These are phyloP conservation scores for Berghia stephanieae DNA, from an alignment of 1,140 invertebrate species.

Conservation along the genomic window DNA sequence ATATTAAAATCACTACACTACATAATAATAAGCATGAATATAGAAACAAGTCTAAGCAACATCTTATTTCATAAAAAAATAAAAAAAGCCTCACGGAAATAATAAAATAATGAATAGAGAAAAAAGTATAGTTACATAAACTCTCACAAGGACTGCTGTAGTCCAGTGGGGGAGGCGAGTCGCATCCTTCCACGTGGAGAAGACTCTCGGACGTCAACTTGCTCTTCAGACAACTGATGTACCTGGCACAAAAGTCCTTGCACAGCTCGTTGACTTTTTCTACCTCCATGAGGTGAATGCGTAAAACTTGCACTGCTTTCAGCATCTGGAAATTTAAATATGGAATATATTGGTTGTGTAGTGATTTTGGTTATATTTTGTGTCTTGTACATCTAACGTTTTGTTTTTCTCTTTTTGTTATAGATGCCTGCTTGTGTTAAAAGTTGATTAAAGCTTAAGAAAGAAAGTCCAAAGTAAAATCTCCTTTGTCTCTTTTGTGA, in stretches of 20 bases:
- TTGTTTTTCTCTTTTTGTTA: too few relatives aligned
- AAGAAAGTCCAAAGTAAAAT: too few relatives aligned
- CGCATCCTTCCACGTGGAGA: conserved; percentile 52
- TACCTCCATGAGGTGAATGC: conserved; percentile 67
- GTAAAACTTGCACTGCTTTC: conserved; percentile 66
- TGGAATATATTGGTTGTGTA: not conserved
- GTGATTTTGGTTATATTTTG: too few relatives aligned
- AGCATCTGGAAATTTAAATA: conserved; percentile 60
- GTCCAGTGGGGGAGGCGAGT: conserved; percentile 39
- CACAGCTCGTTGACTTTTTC: conserved; percentile 68
- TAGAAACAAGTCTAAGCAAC: too few relatives aligned
- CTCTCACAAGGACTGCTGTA: not conserved
- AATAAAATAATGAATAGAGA: not conserved
- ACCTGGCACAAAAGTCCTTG: conserved; percentile 66
- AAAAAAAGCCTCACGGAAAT: not conserved
- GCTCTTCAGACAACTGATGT: conserved; percentile 64
- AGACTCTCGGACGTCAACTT: conserved; percentile 65
- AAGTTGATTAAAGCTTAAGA: too few relatives aligned
- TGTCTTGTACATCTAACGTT: too few relatives aligned
- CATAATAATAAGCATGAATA: too few relatives aligned
- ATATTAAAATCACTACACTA: too few relatives aligned
- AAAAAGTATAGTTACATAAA: not conserved
- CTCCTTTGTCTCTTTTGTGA: too few relatives aligned
- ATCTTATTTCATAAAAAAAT: not conserved
- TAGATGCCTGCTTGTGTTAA: too few relatives aligned